These are phyloP conservation scores for Gorsachius goisagi DNA, from an alignment of 2,113 vertebrate genomes.

Conservation along the genomic window DNA sequence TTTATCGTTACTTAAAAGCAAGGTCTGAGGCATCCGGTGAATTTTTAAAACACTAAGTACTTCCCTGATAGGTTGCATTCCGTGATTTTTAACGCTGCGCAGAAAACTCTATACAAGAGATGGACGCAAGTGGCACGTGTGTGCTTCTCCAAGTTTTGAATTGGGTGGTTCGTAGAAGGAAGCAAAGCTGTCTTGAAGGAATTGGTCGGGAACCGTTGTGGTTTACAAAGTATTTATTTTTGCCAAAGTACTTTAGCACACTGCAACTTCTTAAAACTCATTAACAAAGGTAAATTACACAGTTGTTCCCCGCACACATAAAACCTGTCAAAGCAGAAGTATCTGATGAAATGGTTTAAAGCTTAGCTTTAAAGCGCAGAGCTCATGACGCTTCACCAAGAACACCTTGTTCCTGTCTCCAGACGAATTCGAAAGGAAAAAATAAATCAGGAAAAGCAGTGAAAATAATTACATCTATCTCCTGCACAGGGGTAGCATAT, in stretches of 20 bases:
- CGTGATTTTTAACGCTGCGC: fast-evolving
- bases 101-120: fast-evolving
- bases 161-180: background rate
- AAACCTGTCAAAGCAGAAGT: background rate
- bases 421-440: background rate
- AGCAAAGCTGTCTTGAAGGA: background rate
- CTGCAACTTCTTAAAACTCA: background rate
- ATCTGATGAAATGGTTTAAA: background rate
- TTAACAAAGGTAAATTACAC: background rate
- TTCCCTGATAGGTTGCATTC: fast-evolving
- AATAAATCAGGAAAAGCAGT: background rate
- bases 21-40: fast-evolving
- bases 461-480: background rate
- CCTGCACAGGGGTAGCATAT: background rate
- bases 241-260: background rate
- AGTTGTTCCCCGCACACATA: background rate
- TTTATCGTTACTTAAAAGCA: fast-evolving
- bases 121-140: fast-evolving
- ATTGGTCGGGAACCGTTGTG: background rate
- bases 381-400: background rate
- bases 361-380: background rate
- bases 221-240: background rate
- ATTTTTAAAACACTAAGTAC: fast-evolving
- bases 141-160: background rate
- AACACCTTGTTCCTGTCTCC: background rate